Base-by-base conservation (phyloP, 2,888 invertebrate genomes). In the Lomographa bimaculata region DNA sequence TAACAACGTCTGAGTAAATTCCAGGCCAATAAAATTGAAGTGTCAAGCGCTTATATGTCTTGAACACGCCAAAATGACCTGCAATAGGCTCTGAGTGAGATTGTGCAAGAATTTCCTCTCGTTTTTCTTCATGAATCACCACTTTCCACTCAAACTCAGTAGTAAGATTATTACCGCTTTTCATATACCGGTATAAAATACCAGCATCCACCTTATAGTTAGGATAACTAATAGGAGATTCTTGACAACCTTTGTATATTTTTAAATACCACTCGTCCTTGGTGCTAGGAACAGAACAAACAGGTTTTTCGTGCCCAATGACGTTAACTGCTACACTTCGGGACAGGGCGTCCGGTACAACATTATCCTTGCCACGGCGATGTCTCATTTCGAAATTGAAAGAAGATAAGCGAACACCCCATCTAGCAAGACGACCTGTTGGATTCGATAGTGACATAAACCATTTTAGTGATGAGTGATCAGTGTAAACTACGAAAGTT, bases 301-400 rank as follows among this genome's bases (percentile, higher is more conserved):
- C n/a, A n/a, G n/a, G n/a, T n/a, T n/a, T n/a, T n/a, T n/a, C n/a
- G n/a, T n/a, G n/a, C n/a, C n/a, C n/a, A n/a, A n/a, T n/a, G n/a
- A n/a, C n/a, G n/a, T n/a, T n/a, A n/a, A n/a, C 21, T 0, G 21
- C 29, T n/a, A 28, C 12, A 1, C 42, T 7, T 0, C 58, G 23
- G 1, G 57, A 57, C 0, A 62, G 14, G 0, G 34, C 20, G 9
- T 64, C 60, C 0, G 61, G 60, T 0, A 60, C 23, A 1, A 62
- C 32, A 16, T 60, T 61, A 2, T 64, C 59, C 0, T 1, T 5
- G 3, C 60, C 55, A 1, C 35, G 23, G n/a, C n/a, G n/a, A n/a
- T n/a, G n/a, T n/a, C n/a, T n/a, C n/a, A n/a, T n/a, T n/a, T n/a
- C n/a, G n/a, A n/a, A n/a, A n/a, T n/a, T n/a, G n/a, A n/a, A n/a